These are phyloP conservation scores for Neria commutata DNA, from an alignment of 2,888 invertebrate genomes.

Conservation along the genomic window DNA sequence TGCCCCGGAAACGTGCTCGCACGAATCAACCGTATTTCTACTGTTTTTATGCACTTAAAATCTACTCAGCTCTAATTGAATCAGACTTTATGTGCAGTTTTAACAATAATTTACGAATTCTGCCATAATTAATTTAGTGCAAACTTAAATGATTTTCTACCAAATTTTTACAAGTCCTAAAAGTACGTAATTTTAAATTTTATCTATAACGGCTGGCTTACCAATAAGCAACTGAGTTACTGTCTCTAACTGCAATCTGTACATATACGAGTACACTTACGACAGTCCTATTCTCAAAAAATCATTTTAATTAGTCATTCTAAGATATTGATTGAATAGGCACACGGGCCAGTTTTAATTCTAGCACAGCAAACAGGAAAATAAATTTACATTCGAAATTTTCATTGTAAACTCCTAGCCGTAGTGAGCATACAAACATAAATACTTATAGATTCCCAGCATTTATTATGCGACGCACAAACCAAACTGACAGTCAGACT, in stretches of 20 bases:
- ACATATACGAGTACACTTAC: too few species aligned
- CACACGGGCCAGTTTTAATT: not conserved
- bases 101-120: not conserved
- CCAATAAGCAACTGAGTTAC: too few species aligned
- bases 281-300: too few species aligned
- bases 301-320: not conserved
- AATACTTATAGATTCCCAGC: slow-evolving; percentile 36
- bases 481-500: slow-evolving; percentile 19
- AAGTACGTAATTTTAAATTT: too few species aligned
- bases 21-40: slow-evolving; percentile 31
- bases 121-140: not conserved
- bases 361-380: not conserved
- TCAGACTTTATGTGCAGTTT: not conserved
- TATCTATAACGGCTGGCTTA: too few species aligned
- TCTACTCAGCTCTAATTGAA: not conserved
- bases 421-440: not conserved
- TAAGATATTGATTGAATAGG: not conserved
- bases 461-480: slow-evolving; percentile 61
- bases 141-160: too few species aligned
- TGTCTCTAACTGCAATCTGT: too few species aligned
- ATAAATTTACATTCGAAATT: not conserved
- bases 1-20: slow-evolving; percentile 50
- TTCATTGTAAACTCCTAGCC: not conserved
- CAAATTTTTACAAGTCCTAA: too few species aligned
- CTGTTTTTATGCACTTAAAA: slow-evolving; percentile 53